Evolutionary conservation across 2,113 vertebrate species (phyloP).

Genomic region (Oryzias javanicus): DNA sequence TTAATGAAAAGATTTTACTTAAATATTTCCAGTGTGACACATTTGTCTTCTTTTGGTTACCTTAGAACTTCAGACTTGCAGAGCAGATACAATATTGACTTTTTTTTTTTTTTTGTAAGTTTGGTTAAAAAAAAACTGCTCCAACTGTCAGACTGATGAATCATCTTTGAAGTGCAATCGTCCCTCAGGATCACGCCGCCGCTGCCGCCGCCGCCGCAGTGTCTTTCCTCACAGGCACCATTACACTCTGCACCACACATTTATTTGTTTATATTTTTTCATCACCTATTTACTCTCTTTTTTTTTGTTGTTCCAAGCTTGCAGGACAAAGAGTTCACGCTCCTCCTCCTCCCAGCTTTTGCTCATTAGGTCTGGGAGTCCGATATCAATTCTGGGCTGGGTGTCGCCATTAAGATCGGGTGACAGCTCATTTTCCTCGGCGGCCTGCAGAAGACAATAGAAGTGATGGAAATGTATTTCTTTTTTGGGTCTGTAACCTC

Average conservation of each 20-base stretch:
- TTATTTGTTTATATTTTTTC: constrained; percentile 20
- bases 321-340: constrained; percentile 37
- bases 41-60: no score
- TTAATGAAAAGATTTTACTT: no score
- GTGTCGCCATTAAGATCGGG: constrained; percentile 64
- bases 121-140: constrained; percentile 1
- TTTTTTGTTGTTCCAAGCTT: constrained; percentile 6
- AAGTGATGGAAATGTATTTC: constrained; percentile 61
- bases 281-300: background rate
- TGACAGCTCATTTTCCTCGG: constrained; percentile 72
- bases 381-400: constrained; percentile 59
- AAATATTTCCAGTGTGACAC: no score
- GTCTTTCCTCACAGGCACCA: constrained; percentile 10
- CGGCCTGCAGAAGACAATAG: constrained; percentile 66
- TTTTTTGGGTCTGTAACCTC: constrained; percentile 65
- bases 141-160: constrained; percentile 6
- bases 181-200: constrained; percentile 9
- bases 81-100: no score
- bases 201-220: background rate
- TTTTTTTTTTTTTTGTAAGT: background rate
- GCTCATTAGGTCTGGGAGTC: constrained; percentile 65
- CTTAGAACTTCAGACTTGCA: no score
- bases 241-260: constrained; percentile 16
- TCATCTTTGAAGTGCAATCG: constrained; percentile 18
- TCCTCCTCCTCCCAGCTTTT: constrained; percentile 27